Conservation (phyloP, 2,113 vertebrate genomes). For the Macquaria ambigua region DNA sequence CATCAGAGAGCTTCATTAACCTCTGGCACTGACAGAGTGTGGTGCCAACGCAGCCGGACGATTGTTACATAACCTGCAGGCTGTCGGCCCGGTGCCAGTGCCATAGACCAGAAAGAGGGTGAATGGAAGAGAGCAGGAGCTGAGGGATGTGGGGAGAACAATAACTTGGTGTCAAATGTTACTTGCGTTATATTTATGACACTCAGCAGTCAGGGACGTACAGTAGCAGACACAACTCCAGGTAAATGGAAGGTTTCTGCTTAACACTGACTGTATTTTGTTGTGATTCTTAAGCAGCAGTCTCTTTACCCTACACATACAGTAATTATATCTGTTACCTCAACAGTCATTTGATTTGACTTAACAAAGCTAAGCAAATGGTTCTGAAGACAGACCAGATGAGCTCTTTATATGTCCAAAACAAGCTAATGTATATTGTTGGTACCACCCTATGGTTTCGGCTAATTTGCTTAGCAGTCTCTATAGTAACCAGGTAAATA, state of each 20-base stretch:
- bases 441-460: not conserved
- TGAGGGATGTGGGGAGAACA: slow-evolving; percentile 14
- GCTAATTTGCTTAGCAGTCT: slow-evolving; percentile 20
- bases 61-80: slow-evolving; percentile 55
- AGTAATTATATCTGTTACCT: slow-evolving; percentile 15
- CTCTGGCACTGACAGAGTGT: slow-evolving; percentile 28
- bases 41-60: slow-evolving; percentile 33
- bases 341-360: slow-evolving; percentile 7
- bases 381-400: not conserved
- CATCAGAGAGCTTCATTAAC: slow-evolving; percentile 68
- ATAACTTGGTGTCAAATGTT: slow-evolving; percentile 39
- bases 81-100: slow-evolving; percentile 24
- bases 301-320: not conserved
- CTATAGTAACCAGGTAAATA: slow-evolving; percentile 38
- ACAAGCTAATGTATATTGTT: slow-evolving; percentile 12
- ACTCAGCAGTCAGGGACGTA: not conserved
- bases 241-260: slow-evolving; percentile 1
- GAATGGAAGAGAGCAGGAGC: slow-evolving; percentile 18
- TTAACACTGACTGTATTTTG: not conserved
- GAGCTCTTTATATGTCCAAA: slow-evolving; percentile 11
- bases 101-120: slow-evolving; percentile 6
- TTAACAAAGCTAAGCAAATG: not conserved
- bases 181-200: slow-evolving; percentile 17
- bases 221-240: not conserved
- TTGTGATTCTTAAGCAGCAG: not conserved